These are phyloP conservation scores for Casuarius casuarius DNA, from an alignment of 2,113 vertebrate species.

Conservation along the genomic window DNA sequence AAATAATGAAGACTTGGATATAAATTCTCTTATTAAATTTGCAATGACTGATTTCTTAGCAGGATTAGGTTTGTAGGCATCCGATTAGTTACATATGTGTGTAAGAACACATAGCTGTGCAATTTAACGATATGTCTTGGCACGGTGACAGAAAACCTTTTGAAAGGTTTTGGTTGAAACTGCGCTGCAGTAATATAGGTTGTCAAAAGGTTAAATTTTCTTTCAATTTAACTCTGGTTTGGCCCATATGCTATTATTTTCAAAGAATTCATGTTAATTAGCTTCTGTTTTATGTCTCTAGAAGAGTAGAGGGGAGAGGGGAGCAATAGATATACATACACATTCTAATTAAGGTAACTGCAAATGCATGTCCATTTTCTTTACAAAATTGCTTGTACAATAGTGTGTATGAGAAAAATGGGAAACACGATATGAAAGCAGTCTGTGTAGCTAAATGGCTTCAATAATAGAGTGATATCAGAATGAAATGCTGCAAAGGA, in stretches of 20 bases:
- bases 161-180: background rate
- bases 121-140: background rate
- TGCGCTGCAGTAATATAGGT: background rate
- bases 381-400: background rate
- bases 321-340: background rate
- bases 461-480: background rate
- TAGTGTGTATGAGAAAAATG: background rate
- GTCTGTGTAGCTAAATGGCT: background rate
- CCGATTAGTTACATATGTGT: background rate
- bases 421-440: background rate
- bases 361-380: background rate
- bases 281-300: background rate
- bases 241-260: background rate
- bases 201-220: background rate
- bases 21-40: background rate
- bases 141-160: background rate
- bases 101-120: background rate
- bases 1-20: background rate
- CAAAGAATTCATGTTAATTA: background rate
- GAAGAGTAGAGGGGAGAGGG: background rate
- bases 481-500: background rate
- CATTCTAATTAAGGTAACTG: background rate
- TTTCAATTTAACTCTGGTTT: background rate
- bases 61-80: background rate
- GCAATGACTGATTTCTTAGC: background rate